Evolutionary conservation across 2,113 vertebrate species (phyloP).

Genomic region (Ageneiosus marmoratus): DNA sequence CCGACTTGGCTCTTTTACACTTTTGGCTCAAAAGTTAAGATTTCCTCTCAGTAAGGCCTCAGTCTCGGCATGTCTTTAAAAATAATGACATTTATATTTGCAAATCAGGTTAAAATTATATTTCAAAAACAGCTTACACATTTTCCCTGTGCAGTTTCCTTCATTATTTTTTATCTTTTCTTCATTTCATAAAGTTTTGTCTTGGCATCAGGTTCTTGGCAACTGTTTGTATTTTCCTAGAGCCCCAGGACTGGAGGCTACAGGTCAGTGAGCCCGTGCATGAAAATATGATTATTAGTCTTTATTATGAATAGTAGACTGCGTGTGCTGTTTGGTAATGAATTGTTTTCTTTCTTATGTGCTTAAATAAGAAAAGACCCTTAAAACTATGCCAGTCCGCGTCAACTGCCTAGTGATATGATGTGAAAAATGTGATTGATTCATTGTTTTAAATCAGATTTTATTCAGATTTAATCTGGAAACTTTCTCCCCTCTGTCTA

Average conservation of each 20-base stretch:
- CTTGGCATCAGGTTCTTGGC: conserved; percentile 35
- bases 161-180: not conserved
- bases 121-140: not conserved
- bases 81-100: not conserved
- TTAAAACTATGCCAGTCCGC: too few species aligned
- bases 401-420: too few species aligned
- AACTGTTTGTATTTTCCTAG: not conserved
- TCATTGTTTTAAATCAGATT: not conserved
- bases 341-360: not conserved
- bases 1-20: not conserved
- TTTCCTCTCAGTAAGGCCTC: not conserved
- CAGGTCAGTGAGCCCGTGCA: not conserved
- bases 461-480: not conserved
- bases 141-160: not conserved
- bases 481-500: too few species aligned
- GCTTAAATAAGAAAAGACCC: too few species aligned
- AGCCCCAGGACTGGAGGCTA: not conserved
- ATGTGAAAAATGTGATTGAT: not conserved
- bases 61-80: not conserved
- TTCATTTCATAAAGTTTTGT: conserved; percentile 3
- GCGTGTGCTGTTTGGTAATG: not conserved
- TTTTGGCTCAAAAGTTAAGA: not conserved
- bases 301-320: not conserved
- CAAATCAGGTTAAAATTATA: too few species aligned
- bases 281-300: not conserved